Percentiles rank a stretch among this genome's conserved stretches.
Evolutionary conservation across 1,140 invertebrate genomes (phyloP).

Genomic region (Solen grandis): DNA sequence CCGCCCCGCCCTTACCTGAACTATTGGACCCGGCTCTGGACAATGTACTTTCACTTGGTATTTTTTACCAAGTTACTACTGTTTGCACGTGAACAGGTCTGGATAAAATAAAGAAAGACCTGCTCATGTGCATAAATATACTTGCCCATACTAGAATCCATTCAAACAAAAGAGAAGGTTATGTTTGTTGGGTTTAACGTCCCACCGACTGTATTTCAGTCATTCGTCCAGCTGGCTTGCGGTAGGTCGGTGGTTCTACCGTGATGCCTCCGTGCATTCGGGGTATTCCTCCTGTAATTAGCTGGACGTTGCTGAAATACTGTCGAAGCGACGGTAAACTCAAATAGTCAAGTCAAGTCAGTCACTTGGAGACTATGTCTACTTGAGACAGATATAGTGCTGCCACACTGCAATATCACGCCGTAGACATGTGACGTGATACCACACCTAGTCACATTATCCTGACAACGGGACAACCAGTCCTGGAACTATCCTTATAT

Average conservation of each 20-base stretch:
- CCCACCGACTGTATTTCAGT: not conserved
- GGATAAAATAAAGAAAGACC: too few relatives aligned
- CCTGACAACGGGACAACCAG: not conserved
- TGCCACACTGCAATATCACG: not conserved
- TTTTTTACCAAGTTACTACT: too few relatives aligned
- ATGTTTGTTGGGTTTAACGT: not conserved
- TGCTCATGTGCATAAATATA: too few relatives aligned
- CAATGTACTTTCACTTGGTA: too few relatives aligned
- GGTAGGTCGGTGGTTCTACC: not conserved
- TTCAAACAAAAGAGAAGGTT: too few relatives aligned
- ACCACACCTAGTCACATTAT: not conserved
- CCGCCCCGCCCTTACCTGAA: too few relatives aligned
- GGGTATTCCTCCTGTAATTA: not conserved
- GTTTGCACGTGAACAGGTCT: too few relatives aligned
- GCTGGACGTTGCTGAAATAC: not conserved
- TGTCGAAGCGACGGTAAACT: not conserved
- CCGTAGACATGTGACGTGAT: not conserved
- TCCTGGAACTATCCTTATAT: not conserved
- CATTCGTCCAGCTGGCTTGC: not conserved
- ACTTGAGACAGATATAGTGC: not conserved
- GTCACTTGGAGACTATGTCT: not conserved
- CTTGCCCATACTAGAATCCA: too few relatives aligned
- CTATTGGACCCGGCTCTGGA: too few relatives aligned
- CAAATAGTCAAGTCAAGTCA: not conserved
- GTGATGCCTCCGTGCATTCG: not conserved